phyloP scores from a whole-genome alignment of 2,888 invertebrate genomes.

The Tetranychus truncatus region DNA sequence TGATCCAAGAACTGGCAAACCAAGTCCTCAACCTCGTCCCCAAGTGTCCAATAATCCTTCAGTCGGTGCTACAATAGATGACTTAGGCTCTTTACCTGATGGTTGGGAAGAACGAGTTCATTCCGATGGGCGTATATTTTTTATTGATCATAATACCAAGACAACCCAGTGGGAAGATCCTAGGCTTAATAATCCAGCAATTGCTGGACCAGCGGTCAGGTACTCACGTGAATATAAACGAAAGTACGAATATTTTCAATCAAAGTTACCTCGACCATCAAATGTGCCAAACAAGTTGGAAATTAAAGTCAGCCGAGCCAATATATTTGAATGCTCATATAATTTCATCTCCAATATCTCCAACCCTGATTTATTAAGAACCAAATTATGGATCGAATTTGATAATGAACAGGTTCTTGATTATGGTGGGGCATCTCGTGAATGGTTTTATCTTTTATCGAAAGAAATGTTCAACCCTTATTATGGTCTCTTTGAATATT shows the following conservation, averaged over 20 bases:
- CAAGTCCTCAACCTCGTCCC: conserved; percentile 62
- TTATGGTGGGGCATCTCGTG: conserved; percentile 86
- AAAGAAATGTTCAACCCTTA: conserved; percentile 99
- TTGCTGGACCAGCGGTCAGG: conserved; percentile 92
- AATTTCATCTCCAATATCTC: conserved; percentile 78
- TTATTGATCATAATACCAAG: conserved; percentile 91
- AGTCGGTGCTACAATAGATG: conserved; percentile 40
- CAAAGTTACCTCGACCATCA: conserved; percentile 84
- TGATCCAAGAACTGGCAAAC: conserved; percentile 69
- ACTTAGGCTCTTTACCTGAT: conserved; percentile 80
- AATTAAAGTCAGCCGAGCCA: conserved; percentile 66
- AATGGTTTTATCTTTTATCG: conserved; percentile 95
- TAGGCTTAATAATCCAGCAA: conserved; percentile 77
- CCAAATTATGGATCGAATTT: conserved; percentile 96
- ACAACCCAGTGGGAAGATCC: conserved; percentile 99
- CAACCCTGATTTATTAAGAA: conserved; percentile 75
- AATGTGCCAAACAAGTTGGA: conserved; percentile 96
- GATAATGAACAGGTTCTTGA: conserved; percentile 90
- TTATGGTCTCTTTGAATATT: conserved; percentile 97
- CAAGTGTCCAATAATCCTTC: conserved; percentile 26
- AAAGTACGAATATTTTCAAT: conserved; percentile 95
- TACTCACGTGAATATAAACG: conserved; percentile 96
- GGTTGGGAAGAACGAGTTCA: conserved; percentile 97
- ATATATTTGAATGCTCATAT: conserved; percentile 91
- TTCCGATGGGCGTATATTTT: conserved; percentile 88